Evolutionary conservation across 1,140 invertebrate genomes (phyloP), one percentile per base, ranked within the genome.

Genomic region (Drosophila nasuta): DNA sequence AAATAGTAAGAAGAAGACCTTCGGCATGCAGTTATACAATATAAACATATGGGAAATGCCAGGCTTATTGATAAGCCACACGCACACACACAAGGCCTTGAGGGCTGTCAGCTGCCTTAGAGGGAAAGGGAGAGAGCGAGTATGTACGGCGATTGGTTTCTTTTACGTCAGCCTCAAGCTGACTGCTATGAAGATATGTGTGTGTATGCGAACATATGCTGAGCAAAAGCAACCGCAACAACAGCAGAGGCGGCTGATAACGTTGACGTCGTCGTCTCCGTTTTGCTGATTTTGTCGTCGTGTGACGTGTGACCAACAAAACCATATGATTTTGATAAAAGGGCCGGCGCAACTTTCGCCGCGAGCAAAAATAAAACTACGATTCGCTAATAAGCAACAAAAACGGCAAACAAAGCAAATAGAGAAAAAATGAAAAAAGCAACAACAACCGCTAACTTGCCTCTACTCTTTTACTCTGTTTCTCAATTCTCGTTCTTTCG

Each of bases 281-380:
- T 15, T 33, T 33, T 8, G 13, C 28, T 56, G 30, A 13, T 33
- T 33, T 33, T 49, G 43, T 52, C 17, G 20, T 13, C 35, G 35
- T 56, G 35, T 72, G 77, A 75, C 77, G 69, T 75, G 63, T 79
- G 66, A 74, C 57, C 51, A 41, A 38, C 35, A 3, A 64, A 45
- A 82, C 79, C 83, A 88, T 88, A 88, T 88, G 83, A 88, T 88
- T 83, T 72, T 83, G 80, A 81, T 87, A 80, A 60, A 58, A 70
- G 66, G 41, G 38, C 48, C 66, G 49, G 57, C 66, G 25, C 8
- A 49, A 69, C 66, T 75, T 75, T 69, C 73, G 73, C 52, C 51
- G 38, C 79, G 43, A 74, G 58, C 60, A 60, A 28, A 54, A 17
- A 48, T 17, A 75, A 41, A 49, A 69, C 25, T 25, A 82, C 75